Percentiles rank a stretch among this genome's conserved stretches.
These are phyloP conservation scores for Hetaerina americana DNA, from an alignment of 1,140 invertebrate genomes.

Conservation along the genomic window DNA sequence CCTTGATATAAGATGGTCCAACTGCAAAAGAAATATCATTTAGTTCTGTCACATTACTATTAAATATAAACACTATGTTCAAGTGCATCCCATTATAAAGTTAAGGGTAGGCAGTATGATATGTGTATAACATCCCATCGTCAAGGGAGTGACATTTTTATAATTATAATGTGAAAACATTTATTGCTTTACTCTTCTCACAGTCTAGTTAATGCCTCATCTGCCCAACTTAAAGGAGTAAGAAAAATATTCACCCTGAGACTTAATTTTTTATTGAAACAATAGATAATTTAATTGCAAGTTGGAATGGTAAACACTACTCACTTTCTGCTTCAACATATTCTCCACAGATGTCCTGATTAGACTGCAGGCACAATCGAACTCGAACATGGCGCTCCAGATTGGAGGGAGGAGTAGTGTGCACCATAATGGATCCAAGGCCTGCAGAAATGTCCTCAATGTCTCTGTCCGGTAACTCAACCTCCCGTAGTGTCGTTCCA, in stretches of 20 bases:
- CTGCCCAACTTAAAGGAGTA: no score
- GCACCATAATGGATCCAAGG: neutral
- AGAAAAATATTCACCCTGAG: no score
- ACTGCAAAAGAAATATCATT: slow-evolving; percentile 37
- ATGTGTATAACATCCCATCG: no score
- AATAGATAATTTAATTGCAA: neutral
- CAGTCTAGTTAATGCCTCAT: no score
- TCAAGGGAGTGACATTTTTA: neutral
- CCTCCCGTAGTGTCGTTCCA: slow-evolving; percentile 52
- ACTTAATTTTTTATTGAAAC: slow-evolving; percentile 5
- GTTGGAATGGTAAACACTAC: slow-evolving; percentile 23
- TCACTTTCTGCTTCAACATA: slow-evolving; percentile 68
- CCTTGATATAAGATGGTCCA: slow-evolving; percentile 62
- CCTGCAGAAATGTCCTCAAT: neutral
- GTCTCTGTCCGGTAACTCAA: slow-evolving; percentile 18
- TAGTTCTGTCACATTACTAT: neutral
- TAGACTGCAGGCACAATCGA: slow-evolving; percentile 60
- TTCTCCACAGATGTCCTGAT: slow-evolving; percentile 67
- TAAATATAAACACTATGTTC: neutral
- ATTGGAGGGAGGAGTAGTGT: neutral
- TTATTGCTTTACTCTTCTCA: no score
- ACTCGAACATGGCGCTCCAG: slow-evolving; percentile 39
- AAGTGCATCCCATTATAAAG: no score
- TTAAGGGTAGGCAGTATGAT: no score
- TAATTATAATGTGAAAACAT: slow-evolving; percentile 3